A percentile compares a stretch with the other conserved stretches of the same genome.
Evolutionary conservation across 1,140 invertebrate genomes (phyloP).

Genomic region (Apocrypta bakeri): DNA sequence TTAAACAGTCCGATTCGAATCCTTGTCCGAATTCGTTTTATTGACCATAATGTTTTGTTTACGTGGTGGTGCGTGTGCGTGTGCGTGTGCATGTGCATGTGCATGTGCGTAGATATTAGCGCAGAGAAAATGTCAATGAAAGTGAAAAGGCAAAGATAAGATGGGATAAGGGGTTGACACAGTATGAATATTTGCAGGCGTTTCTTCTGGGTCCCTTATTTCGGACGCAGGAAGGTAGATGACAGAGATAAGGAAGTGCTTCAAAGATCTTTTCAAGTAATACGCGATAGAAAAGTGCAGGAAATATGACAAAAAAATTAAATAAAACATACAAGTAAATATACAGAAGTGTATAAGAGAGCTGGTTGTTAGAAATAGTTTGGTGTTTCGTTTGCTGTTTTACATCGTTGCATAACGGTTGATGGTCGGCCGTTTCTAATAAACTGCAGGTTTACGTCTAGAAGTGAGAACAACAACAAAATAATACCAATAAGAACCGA

Average conservation of each 20-base stretch:
- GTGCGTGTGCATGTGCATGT: background rate
- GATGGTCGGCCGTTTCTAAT: slow-evolving; percentile 56
- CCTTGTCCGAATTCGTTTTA: slow-evolving; percentile 22
- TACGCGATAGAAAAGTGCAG: slow-evolving; percentile 49
- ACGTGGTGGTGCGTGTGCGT: background rate
- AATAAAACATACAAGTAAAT: slow-evolving; percentile 51
- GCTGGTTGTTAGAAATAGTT: slow-evolving; percentile 70
- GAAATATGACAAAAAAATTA: slow-evolving; percentile 49
- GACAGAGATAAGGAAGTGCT: slow-evolving; percentile 49
- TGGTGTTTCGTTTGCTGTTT: slow-evolving; percentile 73
- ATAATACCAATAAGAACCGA: slow-evolving; percentile 22
- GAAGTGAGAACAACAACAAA: slow-evolving; percentile 46
- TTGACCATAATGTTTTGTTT: slow-evolving; percentile 31
- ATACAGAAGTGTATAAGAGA: slow-evolving; percentile 61
- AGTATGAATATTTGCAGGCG: slow-evolving; percentile 48
- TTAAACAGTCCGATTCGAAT: slow-evolving; percentile 24
- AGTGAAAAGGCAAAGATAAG: background rate
- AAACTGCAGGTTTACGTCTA: slow-evolving; percentile 53
- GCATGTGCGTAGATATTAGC: background rate
- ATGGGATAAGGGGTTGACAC: background rate
- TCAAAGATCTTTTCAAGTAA: slow-evolving; percentile 46
- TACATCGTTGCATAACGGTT: slow-evolving; percentile 64
- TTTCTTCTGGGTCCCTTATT: slow-evolving; percentile 60
- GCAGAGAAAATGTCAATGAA: slow-evolving; percentile 1
- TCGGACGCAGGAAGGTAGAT: slow-evolving; percentile 59